Evolutionary conservation across 2,888 invertebrate genomes (phyloP).

Genomic region (Nasonia oneida): DNA sequence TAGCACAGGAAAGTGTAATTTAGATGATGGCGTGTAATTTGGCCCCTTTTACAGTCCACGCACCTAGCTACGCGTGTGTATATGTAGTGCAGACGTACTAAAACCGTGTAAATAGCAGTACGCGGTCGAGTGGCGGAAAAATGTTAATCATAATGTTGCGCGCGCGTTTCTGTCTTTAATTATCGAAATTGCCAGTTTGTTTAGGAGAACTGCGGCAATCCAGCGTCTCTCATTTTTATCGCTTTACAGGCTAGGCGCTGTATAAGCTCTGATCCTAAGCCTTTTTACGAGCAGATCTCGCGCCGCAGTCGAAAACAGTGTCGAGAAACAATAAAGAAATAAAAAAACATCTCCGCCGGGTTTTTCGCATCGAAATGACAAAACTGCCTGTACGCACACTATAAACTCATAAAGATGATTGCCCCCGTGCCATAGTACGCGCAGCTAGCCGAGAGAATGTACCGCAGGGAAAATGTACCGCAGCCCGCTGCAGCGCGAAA

Average conservation of each 20-base stretch:
- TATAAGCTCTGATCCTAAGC: background rate
- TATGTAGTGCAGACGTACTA: no score
- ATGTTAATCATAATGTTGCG: constrained; percentile 31
- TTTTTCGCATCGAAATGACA: no score
- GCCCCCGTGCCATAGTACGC: no score
- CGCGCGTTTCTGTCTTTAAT: background rate
- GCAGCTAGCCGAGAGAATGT: no score
- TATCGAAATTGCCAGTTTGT: constrained; percentile 19
- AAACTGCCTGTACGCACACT: no score
- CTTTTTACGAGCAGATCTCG: background rate
- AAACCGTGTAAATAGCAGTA: constrained; percentile 16
- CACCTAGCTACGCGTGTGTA: no score
- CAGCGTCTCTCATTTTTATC: background rate
- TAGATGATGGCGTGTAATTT: constrained; percentile 41
- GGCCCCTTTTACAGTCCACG: background rate
- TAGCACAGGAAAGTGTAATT: constrained; percentile 40
- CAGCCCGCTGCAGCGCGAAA: constrained; percentile 15
- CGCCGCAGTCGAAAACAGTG: background rate
- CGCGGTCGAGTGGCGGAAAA: background rate
- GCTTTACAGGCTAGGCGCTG: background rate
- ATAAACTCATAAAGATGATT: no score
- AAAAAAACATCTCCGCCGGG: background rate
- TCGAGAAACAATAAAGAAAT: background rate
- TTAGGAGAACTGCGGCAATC: background rate
- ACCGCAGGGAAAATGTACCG: background rate